Conservation (phyloP, 2,888 invertebrate genomes). For the Allacma fusca region DNA sequence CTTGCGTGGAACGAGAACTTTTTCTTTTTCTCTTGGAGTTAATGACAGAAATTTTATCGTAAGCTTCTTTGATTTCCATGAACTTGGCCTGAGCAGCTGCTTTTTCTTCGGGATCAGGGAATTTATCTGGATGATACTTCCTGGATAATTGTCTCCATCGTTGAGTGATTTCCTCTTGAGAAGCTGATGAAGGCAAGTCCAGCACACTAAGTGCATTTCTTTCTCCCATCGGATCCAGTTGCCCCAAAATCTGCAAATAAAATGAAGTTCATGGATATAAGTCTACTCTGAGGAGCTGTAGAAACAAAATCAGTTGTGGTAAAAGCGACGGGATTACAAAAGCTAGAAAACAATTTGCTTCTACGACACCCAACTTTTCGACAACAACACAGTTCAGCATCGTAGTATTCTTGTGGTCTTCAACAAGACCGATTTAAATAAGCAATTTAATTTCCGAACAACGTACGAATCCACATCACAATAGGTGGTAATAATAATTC, state of each 20-base stretch:
- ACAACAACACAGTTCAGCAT: too few species aligned
- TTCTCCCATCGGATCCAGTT: constrained; percentile 84
- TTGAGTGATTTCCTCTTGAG: constrained; percentile 84
- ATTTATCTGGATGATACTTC: constrained; percentile 91
- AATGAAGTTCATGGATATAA: too few species aligned
- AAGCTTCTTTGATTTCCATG: constrained; percentile 92
- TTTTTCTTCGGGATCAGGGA: constrained; percentile 76
- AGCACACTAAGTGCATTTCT: constrained; percentile 81
- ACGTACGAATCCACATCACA: not conserved
- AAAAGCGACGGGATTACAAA: too few species aligned
- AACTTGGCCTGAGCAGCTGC: constrained; percentile 82
- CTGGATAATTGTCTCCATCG: constrained; percentile 83
- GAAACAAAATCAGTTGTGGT: too few species aligned
- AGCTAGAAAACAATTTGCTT: too few species aligned
- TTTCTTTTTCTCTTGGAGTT: constrained; percentile 77
- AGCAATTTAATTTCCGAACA: not conserved
- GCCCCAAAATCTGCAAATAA: constrained; percentile 53
- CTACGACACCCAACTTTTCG: too few species aligned
- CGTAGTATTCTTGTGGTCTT: not conserved
- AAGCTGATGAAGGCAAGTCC: constrained; percentile 78
- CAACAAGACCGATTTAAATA: not conserved
- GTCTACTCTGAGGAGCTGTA: not conserved
- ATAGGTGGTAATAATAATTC: not conserved
- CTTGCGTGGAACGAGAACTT: constrained; percentile 63
- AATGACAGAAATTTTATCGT: constrained; percentile 84